Evolutionary conservation across 2,888 invertebrate species (phyloP).

Genomic region (Tanypteryx hageni): DNA sequence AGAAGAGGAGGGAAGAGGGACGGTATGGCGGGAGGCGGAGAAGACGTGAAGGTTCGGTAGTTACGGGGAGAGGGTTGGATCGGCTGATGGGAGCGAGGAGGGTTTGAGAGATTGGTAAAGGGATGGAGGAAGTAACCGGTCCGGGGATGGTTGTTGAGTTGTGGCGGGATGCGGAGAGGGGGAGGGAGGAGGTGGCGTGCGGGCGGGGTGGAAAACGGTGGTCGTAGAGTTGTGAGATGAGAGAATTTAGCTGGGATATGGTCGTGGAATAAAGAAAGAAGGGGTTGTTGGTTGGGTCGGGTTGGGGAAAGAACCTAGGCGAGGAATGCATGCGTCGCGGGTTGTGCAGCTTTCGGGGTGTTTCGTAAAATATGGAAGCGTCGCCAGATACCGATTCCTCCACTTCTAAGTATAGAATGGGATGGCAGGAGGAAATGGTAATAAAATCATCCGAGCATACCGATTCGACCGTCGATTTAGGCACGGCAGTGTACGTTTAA

Average conservation of each 20-base stretch:
- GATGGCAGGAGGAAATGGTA: not conserved
- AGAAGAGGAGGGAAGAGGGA: not conserved
- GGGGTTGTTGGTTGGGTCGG: not conserved
- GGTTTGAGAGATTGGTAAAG: not conserved
- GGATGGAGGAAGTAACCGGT: constrained; percentile 41
- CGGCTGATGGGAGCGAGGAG: not conserved
- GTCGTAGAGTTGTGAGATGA: not conserved
- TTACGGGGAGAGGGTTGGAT: not conserved
- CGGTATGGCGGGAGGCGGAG: not conserved
- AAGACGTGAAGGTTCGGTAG: constrained; percentile 21
- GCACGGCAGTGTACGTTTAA: not conserved
- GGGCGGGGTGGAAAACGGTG: constrained; percentile 26
- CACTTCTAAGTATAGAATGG: not conserved
- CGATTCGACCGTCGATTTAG: not conserved
- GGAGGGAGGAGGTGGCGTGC: not conserved
- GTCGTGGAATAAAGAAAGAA: not conserved
- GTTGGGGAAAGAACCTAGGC: not conserved
- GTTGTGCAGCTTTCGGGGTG: not conserved
- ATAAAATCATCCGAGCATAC: not conserved
- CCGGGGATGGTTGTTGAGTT: not conserved
- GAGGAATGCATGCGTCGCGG: not conserved
- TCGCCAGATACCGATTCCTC: not conserved
- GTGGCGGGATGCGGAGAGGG: not conserved
- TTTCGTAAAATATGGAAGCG: not conserved
- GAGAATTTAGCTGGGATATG: not conserved